Evolutionary conservation across 2,797 vertebrate species (phyloP).

Genomic region (Lithobates pipiens): DNA sequence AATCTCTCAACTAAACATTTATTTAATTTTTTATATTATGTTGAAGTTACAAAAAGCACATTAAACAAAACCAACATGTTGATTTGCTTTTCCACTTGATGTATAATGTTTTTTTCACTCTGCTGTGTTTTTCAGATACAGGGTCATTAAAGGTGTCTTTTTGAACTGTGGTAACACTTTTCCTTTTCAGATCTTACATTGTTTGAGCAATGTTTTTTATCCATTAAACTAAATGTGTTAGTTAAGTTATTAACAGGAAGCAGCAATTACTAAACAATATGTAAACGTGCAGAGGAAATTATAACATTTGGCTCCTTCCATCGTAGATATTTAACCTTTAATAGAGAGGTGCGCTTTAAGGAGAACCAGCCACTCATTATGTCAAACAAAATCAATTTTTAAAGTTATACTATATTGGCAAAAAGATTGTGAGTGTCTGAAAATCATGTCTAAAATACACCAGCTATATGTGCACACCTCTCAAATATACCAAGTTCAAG

Average conservation of each 20-base stretch:
- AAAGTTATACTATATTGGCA: no score
- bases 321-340: slow-evolving; percentile 3
- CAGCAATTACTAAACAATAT: slow-evolving; percentile 30
- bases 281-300: slow-evolving; percentile 32
- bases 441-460: no score
- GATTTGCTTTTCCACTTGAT: not conserved
- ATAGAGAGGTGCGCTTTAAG: not conserved
- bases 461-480: no score
- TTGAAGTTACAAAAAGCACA: not conserved
- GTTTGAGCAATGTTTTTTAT: slow-evolving; percentile 1
- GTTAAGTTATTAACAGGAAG: slow-evolving; percentile 35
- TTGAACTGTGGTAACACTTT: not conserved
- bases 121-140: not conserved
- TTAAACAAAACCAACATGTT: not conserved
- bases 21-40: not conserved
- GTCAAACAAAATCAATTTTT: not conserved
- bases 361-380: not conserved
- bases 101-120: not conserved
- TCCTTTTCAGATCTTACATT: slow-evolving; percentile 26
- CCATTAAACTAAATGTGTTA: slow-evolving; percentile 27
- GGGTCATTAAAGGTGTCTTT: slow-evolving; percentile 13
- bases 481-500: no score
- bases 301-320: slow-evolving; percentile 9
- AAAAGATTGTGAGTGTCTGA: no score
- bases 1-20: not conserved